Evolutionary conservation across 2,113 vertebrate genomes (phyloP).

Genomic region (Protomyctophum bolini): DNA sequence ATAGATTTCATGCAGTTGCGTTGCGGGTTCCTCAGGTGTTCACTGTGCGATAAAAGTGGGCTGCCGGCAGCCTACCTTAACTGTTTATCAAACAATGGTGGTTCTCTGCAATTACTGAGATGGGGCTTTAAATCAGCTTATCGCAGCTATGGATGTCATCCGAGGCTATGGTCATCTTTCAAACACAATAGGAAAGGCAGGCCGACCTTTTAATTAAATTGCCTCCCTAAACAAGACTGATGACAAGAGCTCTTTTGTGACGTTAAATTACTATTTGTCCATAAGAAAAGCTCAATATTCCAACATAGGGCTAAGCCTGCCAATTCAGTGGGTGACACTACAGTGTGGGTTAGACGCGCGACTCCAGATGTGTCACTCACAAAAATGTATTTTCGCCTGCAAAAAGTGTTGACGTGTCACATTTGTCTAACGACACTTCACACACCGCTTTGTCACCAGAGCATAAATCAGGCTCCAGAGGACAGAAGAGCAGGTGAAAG

Average conservation of each 20-base stretch:
- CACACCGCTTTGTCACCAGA: no score
- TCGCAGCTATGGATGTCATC: conserved; percentile 15
- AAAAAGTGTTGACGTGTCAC: no score
- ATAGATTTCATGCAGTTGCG: conserved; percentile 20
- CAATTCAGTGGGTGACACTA: conserved; percentile 1
- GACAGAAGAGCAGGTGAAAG: background rate
- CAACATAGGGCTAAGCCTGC: background rate
- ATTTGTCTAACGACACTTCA: no score
- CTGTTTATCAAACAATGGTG: conserved; percentile 9
- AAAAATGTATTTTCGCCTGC: no score
- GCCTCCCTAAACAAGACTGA: conserved; percentile 16
- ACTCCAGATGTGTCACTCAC: no score
- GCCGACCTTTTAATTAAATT: conserved; percentile 49
- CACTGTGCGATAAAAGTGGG: conserved; percentile 3
- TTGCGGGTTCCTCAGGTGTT: background rate
- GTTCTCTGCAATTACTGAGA: conserved; percentile 43
- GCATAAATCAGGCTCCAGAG: background rate
- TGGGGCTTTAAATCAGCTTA: conserved; percentile 46
- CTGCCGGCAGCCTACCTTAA: conserved; percentile 17
- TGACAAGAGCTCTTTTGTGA: conserved; percentile 1
- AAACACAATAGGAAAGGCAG: conserved; percentile 21
- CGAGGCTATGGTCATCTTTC: conserved; percentile 38
- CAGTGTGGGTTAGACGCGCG: conserved; percentile 1
- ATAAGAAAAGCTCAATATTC: conserved; percentile 1
- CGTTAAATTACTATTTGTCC: conserved; percentile 12